These are phyloP conservation scores for Gracilinanus agilis DNA, from an alignment of 2,113 vertebrate genomes.

Conservation along the genomic window DNA sequence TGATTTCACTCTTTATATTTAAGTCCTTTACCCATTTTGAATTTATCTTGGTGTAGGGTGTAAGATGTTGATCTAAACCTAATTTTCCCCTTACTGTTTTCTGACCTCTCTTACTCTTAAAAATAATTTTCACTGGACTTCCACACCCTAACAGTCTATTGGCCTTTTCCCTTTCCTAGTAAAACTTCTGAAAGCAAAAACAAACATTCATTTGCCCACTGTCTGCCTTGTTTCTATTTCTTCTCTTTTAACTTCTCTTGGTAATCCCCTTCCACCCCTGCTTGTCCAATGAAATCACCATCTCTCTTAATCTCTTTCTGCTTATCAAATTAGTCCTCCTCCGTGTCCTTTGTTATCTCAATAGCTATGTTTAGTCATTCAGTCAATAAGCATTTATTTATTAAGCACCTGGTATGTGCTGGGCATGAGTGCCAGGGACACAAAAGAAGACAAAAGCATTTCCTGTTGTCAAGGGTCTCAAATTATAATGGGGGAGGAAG, in stretches of 20 bases:
- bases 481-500: not conserved
- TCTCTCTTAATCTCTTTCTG: not conserved
- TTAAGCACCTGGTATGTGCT: not conserved
- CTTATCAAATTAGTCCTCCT: not conserved
- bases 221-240: not conserved
- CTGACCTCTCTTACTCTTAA: not conserved
- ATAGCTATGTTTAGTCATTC: not conserved
- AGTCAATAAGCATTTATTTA: not conserved
- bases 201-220: not conserved
- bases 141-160: too few species aligned
- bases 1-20: too few species aligned
- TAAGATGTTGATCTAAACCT: too few species aligned
- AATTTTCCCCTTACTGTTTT: too few species aligned
- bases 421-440: not conserved
- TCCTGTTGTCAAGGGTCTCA: not conserved
- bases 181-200: too few species aligned
- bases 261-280: not conserved
- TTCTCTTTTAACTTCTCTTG: not conserved
- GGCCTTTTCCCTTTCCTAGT: too few species aligned
- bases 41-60: too few species aligned
- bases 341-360: not conserved
- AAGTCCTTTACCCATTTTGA: too few species aligned
- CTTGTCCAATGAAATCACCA: not conserved
- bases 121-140: too few species aligned
- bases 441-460: not conserved